Evolutionary conservation across 2,888 invertebrate species (phyloP), one percentile per base, ranked within the genome.

Genomic region (Coecobrya sp.): DNA sequence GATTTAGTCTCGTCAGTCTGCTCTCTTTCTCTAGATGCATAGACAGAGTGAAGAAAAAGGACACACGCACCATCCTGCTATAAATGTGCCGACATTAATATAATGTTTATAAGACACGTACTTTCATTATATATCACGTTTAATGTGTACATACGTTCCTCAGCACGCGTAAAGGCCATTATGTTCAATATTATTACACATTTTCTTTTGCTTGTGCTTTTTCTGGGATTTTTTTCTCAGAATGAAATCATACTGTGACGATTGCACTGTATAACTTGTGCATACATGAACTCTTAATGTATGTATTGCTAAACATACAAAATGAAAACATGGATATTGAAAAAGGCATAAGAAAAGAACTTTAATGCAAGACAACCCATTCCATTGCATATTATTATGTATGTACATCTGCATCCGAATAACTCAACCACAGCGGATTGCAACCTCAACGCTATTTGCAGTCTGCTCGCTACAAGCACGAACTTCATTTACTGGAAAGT

Each of bases 151-250:
- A 27, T 62, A 45, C 45, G 45, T 79, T 87, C 10, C 87, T 8
- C 19, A 62, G 16, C 87, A 62, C 79, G 87, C 87, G 76, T 87
- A 87, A 62, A 87, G 87, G 42, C 76, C 87, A 87, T 87, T 87
- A 87, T 62, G 62, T 65, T 76, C 87, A 79, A 87, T 79, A 87
- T 87, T 79, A 87, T 79, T 86, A 59, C 87, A 22, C 87, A 87
- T 76, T 86, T 86, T 8, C 19, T 52, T 55, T 30, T 5, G 36
- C 52, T 85, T 19, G 45, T 68, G 13, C 42, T n/a, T 27, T 52
- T 52, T n/a, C 70, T 86, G 22, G 86, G 30, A 70, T 79, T 79
- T 59, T 82, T 82, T 82, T 81, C 59, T 59, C 0, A 30, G 13
- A 70, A 45, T 59, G 87, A 25, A 76, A 79, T 79, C 62, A 62